Base-by-base conservation (phyloP, 2,888 invertebrate species). In the Euclidia mi region DNA sequence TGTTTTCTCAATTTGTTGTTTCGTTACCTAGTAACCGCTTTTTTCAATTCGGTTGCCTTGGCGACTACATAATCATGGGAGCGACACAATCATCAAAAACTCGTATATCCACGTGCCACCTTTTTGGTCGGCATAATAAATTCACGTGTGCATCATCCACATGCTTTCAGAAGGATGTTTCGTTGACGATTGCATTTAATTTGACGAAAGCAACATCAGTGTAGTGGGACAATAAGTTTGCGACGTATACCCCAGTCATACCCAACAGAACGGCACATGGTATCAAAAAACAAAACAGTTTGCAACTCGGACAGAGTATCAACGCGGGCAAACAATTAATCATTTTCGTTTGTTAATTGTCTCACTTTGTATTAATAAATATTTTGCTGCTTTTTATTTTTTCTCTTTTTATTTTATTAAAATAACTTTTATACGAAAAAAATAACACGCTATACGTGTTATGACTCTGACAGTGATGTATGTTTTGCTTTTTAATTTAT, bases 241-340 rank as follows among this genome's bases (percentile, higher is more conserved):
- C 78, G 1, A 86, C 34, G 43, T 89, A 88, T 1, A 81, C 63
- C 6, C 77, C 82, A 10, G 79, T 48, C 71, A 84, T 77, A 1
- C 83, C 81, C 3, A 90, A 52, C 3, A 89, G 65, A 1, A 76
- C 72, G 1, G 79, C 82, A 49, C 80, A 78, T 0, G 89, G 90
- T 37, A 89, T 40, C 15, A 89, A 46, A 41, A 90, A 78, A 67
- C 90, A 90, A 41, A 87, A 77, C 38, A 90, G 60, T 59, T 88
- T 90, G 12, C 83, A 64, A 70, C 84, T 79, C 0, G 89, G 89
- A 49, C 69, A 81, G 43, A 87, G 11, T 15, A 87, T 59, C 6
- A 87, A 53, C 28, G 86, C 42, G 1, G 84, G 78, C 32, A 81
- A 44, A 43, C 79, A 83, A 40, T 82, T 82, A 25, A 88, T 68